These are phyloP conservation scores for Oreochromis grahami DNA, from an alignment of 2,797 vertebrate genomes.

Conservation along the genomic window DNA sequence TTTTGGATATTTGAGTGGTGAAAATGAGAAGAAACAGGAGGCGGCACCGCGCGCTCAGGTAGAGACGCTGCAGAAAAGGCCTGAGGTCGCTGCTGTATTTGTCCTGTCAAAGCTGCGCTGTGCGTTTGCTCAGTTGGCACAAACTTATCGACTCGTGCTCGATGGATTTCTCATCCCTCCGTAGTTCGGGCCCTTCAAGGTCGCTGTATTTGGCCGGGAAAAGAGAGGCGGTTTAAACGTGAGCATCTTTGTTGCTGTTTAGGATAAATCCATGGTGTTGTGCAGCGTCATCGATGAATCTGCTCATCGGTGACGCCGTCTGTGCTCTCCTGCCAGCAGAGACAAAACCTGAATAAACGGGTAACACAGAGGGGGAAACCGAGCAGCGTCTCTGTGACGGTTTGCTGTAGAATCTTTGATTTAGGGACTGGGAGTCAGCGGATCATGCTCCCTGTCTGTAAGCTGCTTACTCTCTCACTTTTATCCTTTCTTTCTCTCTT, in stretches of 20 bases:
- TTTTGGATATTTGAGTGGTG: background rate
- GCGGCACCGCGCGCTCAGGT: background rate
- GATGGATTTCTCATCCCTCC: background rate
- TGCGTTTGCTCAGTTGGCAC: background rate
- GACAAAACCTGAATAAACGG: background rate
- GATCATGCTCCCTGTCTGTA: background rate
- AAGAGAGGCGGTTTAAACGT: background rate
- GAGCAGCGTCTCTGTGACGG: background rate
- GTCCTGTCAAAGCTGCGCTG: background rate
- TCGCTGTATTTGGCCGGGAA: background rate
- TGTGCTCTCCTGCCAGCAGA: background rate
- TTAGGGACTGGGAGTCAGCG: slow-evolving; percentile 12
- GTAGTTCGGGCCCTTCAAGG: background rate
- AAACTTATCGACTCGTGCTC: background rate
- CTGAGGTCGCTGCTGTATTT: background rate
- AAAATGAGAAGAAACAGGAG: background rate
- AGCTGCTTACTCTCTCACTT: background rate
- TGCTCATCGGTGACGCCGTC: background rate
- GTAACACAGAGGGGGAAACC: background rate
- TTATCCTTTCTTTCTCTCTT: background rate
- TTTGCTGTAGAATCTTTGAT: background rate
- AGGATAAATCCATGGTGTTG: background rate
- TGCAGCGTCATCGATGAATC: background rate
- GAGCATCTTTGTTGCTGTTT: background rate
- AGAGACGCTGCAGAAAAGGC: background rate